Conservation (phyloP, 1,140 invertebrate genomes). For the Scaptomyza montana region DNA sequence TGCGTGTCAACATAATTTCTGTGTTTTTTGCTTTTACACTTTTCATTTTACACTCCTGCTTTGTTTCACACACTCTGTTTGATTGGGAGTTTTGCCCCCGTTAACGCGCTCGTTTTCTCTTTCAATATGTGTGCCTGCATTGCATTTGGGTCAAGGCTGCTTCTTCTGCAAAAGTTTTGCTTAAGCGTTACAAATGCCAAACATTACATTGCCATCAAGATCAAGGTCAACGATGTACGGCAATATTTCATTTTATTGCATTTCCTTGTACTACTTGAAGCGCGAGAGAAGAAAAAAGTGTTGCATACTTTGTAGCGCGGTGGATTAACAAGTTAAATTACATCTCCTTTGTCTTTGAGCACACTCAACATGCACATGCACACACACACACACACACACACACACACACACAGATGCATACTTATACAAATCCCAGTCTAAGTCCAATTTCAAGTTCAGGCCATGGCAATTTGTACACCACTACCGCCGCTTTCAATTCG, state of each 20-base stretch:
- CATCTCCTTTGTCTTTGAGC: conserved; percentile 23
- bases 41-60: neutral
- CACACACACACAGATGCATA: neutral
- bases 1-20: neutral
- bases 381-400: neutral
- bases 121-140: neutral
- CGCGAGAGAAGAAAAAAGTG: conserved; percentile 15
- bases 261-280: conserved; percentile 27
- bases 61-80: conserved; percentile 1
- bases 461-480: conserved; percentile 39
- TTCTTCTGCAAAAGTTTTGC: conserved; percentile 15
- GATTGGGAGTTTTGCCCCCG: conserved; percentile 6
- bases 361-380: neutral
- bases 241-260: conserved; percentile 42
- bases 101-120: neutral
- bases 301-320: conserved; percentile 39
- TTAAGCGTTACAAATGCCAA: conserved; percentile 38
- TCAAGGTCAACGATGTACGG: conserved; percentile 51
- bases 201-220: conserved; percentile 73
- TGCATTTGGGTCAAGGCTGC: conserved; percentile 70
- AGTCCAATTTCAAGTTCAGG: conserved; percentile 43
- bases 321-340: conserved; percentile 50
- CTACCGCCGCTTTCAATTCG: conserved; percentile 40
- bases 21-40: neutral
- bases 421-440: conserved; percentile 13